Conservation (phyloP, 2,797 vertebrate species). For the Malurus leucopterus region DNA sequence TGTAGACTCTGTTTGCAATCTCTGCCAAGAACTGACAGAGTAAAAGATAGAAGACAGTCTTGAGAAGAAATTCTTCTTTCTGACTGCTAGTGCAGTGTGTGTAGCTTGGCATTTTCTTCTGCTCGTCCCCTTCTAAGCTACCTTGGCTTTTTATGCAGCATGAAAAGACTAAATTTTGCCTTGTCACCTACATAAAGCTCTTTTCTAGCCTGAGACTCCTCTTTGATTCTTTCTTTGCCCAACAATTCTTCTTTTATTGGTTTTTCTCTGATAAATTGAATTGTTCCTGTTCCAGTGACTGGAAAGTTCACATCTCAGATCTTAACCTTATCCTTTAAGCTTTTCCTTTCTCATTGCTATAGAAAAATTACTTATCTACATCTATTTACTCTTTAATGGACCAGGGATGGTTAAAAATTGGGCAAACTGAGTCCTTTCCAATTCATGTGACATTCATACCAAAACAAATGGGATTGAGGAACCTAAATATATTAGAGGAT, state of each 20-base stretch:
- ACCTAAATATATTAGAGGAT: not conserved
- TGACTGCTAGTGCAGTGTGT: not conserved
- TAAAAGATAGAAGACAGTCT: not conserved
- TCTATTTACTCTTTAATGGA: not conserved
- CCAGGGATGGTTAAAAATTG: not conserved
- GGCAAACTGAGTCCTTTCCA: not conserved
- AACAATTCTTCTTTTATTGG: not conserved
- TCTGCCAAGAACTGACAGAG: not conserved
- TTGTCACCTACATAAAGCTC: not conserved
- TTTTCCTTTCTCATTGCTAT: not conserved
- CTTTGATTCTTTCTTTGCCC: not conserved
- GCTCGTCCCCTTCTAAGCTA: not conserved
- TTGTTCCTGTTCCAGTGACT: not conserved
- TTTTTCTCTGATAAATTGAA: not conserved
- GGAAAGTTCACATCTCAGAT: not conserved
- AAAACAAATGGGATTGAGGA: not conserved
- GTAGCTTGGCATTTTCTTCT: not conserved
- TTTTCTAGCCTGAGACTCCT: not conserved
- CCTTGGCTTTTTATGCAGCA: not conserved
- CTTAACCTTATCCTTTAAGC: not conserved
- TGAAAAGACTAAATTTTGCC: not conserved
- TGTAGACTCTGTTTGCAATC: not conserved
- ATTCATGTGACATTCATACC: not conserved
- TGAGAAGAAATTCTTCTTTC: not conserved
- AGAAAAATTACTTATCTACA: not conserved